phyloP scores from a whole-genome alignment of 2,888 invertebrate genomes.

The Tipula confusa region DNA sequence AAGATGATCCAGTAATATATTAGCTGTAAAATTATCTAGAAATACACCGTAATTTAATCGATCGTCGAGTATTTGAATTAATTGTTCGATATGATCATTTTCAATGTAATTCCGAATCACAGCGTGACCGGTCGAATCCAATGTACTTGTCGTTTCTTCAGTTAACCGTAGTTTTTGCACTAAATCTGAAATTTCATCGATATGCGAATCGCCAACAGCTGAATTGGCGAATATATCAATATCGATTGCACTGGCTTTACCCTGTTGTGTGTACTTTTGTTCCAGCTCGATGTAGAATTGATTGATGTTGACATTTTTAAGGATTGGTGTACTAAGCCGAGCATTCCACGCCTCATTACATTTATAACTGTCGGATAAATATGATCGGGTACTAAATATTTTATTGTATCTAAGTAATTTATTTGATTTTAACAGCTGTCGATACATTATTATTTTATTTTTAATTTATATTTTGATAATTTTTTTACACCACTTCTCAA shows the following conservation, averaged over 20 bases:
- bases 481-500: not conserved
- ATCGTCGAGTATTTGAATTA: constrained; percentile 71
- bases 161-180: constrained; percentile 68
- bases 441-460: not conserved
- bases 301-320: constrained; percentile 60
- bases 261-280: constrained; percentile 58
- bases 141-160: constrained; percentile 62
- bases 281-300: constrained; percentile 69
- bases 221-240: constrained; percentile 77
- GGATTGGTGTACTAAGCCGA: constrained; percentile 58
- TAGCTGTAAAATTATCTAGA: constrained; percentile 74
- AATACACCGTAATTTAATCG: constrained; percentile 86
- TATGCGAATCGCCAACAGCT: constrained; percentile 53
- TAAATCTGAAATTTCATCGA: constrained; percentile 70
- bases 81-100: constrained; percentile 50
- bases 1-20: constrained; percentile 74
- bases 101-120: constrained; percentile 60
- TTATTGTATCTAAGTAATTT: not conserved
- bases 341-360: constrained; percentile 68
- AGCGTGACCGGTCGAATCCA: constrained; percentile 81
- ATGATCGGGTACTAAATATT: constrained; percentile 47
- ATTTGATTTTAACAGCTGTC: not conserved
- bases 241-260: constrained; percentile 69
- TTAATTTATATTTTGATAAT: not conserved
- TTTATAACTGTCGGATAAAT: constrained; percentile 67